Conservation (phyloP, 2,113 vertebrate species). For the Sialia sialis region DNA sequence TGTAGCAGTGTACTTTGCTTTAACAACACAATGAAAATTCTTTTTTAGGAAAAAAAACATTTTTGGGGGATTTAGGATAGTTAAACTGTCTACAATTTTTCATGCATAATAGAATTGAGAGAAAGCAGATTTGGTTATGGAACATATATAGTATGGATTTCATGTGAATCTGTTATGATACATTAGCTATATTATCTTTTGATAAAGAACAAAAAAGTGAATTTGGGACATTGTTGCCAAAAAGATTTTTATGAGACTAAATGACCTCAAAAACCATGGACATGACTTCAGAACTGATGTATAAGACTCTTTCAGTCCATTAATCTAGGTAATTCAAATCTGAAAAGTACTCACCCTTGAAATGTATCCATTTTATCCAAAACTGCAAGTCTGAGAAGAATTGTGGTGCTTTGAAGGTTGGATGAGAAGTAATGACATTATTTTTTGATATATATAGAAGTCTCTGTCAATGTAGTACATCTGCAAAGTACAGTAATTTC, state of each 20-base stretch:
- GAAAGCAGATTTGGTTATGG: neutral
- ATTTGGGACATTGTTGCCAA: neutral
- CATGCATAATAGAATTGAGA: neutral
- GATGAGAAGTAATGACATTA: neutral
- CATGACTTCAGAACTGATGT: neutral
- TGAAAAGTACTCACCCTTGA: neutral
- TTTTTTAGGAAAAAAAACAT: neutral
- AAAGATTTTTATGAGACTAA: neutral
- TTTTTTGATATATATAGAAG: neutral
- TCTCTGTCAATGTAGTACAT: neutral
- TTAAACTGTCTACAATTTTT: neutral
- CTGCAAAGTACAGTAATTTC: too few species aligned
- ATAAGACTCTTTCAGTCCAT: neutral
- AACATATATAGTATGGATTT: neutral
- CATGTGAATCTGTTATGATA: neutral
- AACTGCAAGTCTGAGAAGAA: neutral
- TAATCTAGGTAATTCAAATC: neutral
- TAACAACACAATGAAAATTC: neutral
- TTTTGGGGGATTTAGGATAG: accelerated
- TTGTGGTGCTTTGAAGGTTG: neutral
- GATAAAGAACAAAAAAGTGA: neutral
- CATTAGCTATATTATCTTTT: neutral
- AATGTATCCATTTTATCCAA: neutral
- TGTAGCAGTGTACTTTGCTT: neutral
- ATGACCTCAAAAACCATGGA: neutral